Percentiles rank a stretch among this genome's conserved stretches.
phyloP scores from a whole-genome alignment of 2,113 vertebrate genomes.

The Hippocampus zosterae region DNA sequence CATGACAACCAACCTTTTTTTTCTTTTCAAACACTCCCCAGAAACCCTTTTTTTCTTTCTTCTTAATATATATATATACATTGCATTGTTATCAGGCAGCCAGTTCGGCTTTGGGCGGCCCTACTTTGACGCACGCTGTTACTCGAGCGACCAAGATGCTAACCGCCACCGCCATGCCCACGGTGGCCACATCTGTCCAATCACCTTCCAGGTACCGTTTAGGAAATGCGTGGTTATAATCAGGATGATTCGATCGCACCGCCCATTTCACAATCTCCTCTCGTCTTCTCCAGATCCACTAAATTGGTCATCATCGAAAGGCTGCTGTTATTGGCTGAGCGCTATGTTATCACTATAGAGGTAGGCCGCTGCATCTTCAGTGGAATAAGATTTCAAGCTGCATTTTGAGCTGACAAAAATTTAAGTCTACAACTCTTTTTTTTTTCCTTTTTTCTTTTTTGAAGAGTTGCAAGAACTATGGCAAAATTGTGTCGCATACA shows the following conservation, averaged over 20 bases:
- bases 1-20: not conserved
- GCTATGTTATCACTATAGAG: slow-evolving; percentile 98
- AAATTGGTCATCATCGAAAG: slow-evolving; percentile 98
- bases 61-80: too few species aligned
- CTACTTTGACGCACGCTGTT: slow-evolving; percentile 94
- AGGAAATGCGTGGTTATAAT: slow-evolving; percentile 6
- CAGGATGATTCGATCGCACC: not conserved
- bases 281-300: slow-evolving; percentile 79
- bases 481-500: too few species aligned
- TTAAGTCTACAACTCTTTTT: not conserved
- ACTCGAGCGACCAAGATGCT: slow-evolving; percentile 99
- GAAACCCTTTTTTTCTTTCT: too few species aligned
- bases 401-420: not conserved
- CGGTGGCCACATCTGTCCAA: slow-evolving; percentile 95
- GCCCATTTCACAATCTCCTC: not conserved
- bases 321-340: slow-evolving; percentile 90
- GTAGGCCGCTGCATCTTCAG: slow-evolving; percentile 56
- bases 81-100: slow-evolving; percentile 78
- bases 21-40: not conserved
- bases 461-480: too few species aligned
- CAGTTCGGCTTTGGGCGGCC: slow-evolving; percentile 93
- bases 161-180: slow-evolving; percentile 97
- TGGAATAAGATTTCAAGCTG: not conserved
- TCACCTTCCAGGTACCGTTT: slow-evolving; percentile 91
- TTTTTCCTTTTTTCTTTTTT: not conserved